These are phyloP conservation scores for Drosophila eugracilis DNA, from an alignment of 1,140 invertebrate species.

Conservation along the genomic window DNA sequence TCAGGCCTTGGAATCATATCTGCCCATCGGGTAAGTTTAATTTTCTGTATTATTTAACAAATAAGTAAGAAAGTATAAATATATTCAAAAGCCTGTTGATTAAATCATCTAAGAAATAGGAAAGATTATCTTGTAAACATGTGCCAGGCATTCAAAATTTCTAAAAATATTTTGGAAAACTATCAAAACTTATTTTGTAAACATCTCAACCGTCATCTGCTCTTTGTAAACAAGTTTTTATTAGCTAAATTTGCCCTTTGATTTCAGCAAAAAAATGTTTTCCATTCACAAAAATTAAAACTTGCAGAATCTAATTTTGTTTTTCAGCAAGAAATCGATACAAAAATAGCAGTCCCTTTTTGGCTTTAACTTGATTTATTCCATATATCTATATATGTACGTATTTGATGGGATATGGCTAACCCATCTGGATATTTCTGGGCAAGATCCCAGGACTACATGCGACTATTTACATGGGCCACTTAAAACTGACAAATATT, in stretches of 20 bases:
- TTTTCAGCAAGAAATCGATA: no score
- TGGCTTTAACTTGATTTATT: constrained; percentile 11
- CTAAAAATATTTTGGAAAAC: background rate
- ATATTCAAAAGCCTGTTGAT: no score
- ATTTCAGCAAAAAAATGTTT: background rate
- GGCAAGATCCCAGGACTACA: constrained; percentile 11
- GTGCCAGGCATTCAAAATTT: no score
- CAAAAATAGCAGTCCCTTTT: background rate
- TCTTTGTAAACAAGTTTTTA: background rate
- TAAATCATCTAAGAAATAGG: no score
- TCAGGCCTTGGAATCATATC: constrained; percentile 95
- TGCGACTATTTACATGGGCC: constrained; percentile 19
- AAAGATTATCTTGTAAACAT: constrained; percentile 3
- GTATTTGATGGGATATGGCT: background rate
- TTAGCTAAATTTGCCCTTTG: background rate
- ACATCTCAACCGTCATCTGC: background rate
- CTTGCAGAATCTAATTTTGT: no score
- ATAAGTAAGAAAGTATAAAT: no score
- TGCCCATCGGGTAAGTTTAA: constrained; percentile 92
- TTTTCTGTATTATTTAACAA: background rate
- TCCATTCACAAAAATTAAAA: no score
- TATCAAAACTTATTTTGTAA: background rate
- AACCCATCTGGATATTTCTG: constrained; percentile 11
- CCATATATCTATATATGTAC: no score
- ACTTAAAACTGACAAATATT: constrained; percentile 18